Evolutionary conservation across 2,797 vertebrate species (phyloP), one percentile per base, ranked within the genome.

Genomic region (Nyctalus aviator): DNA sequence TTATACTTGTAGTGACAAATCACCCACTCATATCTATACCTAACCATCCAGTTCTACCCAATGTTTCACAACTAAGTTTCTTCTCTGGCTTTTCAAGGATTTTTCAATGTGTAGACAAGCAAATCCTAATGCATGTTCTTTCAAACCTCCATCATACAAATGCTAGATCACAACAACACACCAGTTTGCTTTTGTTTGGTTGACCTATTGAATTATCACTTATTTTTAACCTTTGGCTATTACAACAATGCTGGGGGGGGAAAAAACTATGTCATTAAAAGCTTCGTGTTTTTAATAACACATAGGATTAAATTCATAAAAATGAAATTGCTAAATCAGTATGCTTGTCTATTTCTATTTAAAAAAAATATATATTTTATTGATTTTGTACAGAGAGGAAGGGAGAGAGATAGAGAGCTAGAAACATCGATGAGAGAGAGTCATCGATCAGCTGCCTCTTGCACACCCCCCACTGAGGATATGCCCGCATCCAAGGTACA

Each of bases 41-140:
- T 32, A 90, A 41, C 30, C 21, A 79, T 37, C n/a, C 20, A 84
- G 35, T 41, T 84, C 25, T 14, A 59, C 7, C 25, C 20, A 88
- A 83, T 6, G 6, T 32, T 20, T 76, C 89, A 62, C 10, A 93
- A 86, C 5, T 66, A 88, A 35, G 2, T 72, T 87, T 93, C 48
- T 92, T 87, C 64, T 84, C 13, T 68, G 27, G 64, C 84, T 76
- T 69, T 88, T n/a, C 66, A 55, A 50, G 44, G 32, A 64, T 23
- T 59, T 88, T 66, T 57, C 30, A 94, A 89, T 77, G 55, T 10
- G 93, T 7, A 88, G 35, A 89, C 55, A 93, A 94, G 71, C 18
- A 96, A 91, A 79, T 69, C 30, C 27, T 85, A 64, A 90, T 15
- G 90, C 20, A 85, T 13, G 37, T 32, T 59, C 46, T 91, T 93